phyloP scores from a whole-genome alignment of 2,888 invertebrate species.

The Theretra japonica region DNA sequence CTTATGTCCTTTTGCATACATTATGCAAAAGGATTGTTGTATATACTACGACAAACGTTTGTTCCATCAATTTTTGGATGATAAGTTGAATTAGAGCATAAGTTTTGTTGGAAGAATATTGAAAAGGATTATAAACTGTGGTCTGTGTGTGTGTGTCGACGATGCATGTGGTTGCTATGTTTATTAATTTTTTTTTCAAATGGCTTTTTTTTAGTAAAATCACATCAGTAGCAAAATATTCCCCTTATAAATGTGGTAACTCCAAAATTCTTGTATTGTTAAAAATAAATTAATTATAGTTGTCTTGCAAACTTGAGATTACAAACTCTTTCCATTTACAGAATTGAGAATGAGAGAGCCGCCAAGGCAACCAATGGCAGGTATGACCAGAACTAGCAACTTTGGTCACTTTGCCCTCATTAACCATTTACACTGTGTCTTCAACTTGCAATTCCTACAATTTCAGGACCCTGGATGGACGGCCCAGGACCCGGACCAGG shows the following conservation, averaged over 20 bases:
- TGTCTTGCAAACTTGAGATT: slow-evolving; percentile 29
- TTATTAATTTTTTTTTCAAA: not conserved
- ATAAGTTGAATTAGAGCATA: too few relatives aligned
- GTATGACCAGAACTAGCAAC: slow-evolving; percentile 54
- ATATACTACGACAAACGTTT: too few relatives aligned
- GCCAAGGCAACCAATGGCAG: slow-evolving; percentile 71
- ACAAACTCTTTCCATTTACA: slow-evolving; percentile 67
- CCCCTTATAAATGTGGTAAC: not conserved
- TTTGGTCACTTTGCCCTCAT: slow-evolving; percentile 24
- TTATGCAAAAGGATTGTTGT: too few relatives aligned
- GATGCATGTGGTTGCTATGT: not conserved
- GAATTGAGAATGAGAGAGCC: slow-evolving; percentile 80
- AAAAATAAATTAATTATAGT: not conserved
- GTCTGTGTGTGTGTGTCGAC: too few relatives aligned
- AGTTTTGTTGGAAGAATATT: too few relatives aligned
- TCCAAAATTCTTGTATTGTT: not conserved
- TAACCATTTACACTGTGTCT: slow-evolving; percentile 34
- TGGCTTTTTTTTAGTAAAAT: not conserved
- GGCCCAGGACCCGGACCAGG: slow-evolving; percentile 62
- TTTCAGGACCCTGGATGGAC: slow-evolving; percentile 80
- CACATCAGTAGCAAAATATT: not conserved
- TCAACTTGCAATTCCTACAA: slow-evolving; percentile 30
- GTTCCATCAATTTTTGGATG: too few relatives aligned
- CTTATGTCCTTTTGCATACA: too few relatives aligned
- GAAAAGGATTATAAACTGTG: too few relatives aligned